Percentiles rank a stretch among this genome's conserved stretches.
These are phyloP conservation scores for Danaus melanippus DNA, from an alignment of 1,140 invertebrate genomes.

Conservation along the genomic window DNA sequence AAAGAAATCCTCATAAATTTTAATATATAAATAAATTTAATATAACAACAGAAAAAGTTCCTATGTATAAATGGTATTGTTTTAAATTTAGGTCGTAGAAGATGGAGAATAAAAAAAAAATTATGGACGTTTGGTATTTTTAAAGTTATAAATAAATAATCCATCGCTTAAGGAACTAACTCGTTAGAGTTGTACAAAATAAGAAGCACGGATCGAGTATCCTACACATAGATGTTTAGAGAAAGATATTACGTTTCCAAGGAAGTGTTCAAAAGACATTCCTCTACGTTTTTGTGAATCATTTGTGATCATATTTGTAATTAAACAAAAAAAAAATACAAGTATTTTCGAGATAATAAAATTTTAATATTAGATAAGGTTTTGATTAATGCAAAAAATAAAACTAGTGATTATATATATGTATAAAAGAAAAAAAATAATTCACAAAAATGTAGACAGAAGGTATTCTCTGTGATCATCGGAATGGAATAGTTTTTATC, in stretches of 20 bases:
- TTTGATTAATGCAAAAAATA: slow-evolving; percentile 5
- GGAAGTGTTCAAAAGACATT: slow-evolving; percentile 58
- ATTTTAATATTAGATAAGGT: slow-evolving; percentile 45
- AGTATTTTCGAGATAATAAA: slow-evolving; percentile 56
- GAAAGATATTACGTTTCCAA: slow-evolving; percentile 63
- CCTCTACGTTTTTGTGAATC: slow-evolving; percentile 30
- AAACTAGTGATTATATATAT: too few relatives aligned
- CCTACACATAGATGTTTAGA: slow-evolving; percentile 65
- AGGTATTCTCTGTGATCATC: slow-evolving; percentile 62
- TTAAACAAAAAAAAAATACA: slow-evolving; percentile 25
- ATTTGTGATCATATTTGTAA: slow-evolving; percentile 30
- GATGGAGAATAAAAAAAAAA: slow-evolving; percentile 51
- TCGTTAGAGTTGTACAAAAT: slow-evolving; percentile 60
- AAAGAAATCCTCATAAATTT: slow-evolving; percentile 68
- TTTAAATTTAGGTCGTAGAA: slow-evolving; percentile 71
- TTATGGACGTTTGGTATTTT: slow-evolving; percentile 70
- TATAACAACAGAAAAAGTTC: slow-evolving; percentile 71
- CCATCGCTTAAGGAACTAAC: slow-evolving; percentile 56
- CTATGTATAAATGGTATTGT: slow-evolving; percentile 71
- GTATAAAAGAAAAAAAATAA: slow-evolving; percentile 35
- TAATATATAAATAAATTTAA: slow-evolving; percentile 69
- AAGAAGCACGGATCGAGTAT: slow-evolving; percentile 65
- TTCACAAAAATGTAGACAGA: slow-evolving; percentile 28
- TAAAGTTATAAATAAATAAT: slow-evolving; percentile 65
- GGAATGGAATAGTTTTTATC: slow-evolving; percentile 57